Base-by-base conservation (phyloP, 2,113 vertebrate species). In the Steatornis caripensis region DNA sequence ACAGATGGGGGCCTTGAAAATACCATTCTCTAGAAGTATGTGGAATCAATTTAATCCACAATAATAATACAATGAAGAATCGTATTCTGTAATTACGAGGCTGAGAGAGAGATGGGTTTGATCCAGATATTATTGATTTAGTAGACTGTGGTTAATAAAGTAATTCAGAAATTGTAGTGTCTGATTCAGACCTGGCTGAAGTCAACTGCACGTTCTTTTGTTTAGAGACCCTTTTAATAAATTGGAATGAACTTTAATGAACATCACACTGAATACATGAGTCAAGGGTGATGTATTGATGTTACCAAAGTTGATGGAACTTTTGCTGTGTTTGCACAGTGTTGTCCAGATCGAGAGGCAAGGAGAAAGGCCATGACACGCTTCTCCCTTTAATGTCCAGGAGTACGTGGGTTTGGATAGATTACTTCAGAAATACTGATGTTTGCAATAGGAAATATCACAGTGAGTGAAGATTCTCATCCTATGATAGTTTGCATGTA, bases 21-120 rank as follows among this genome's bases (percentile, higher is more conserved):
- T 78, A 51, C 76, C 64, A 41, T 90, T 95, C 88, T 88, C 34
- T 54, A 55, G n/a, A 91, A 91, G 66, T 92, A 51, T 83, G 89
- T 95, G 94, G 92, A 95, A 96, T 95, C 91, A 91, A 87, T 96
- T 95, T 95, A 94, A 91, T 89, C 87, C 81, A 66, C 95, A 91
- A 68, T 77, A 91, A 76, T 41, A 89, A 54, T 69, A 95, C 77
- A 95, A 79, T 94, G 95, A 82, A 68, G 89, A 87, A 95, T 87
- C 70, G 84, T 91, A 65, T 65, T 94, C 91, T 87, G 81, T 92
- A 92, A 95, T 94, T 96, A 92, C 8, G 15, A 90, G 57, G 55
- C 88, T 94, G 86, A 92, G 88, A 94, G 88, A 93, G 60, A 78
- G 86, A 75, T 81, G 86, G 92, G 70, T 95, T 94, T 92, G 89